Percentiles rank a stretch among this genome's conserved stretches.
Evolutionary conservation across 2,113 vertebrate genomes (phyloP).

Genomic region (Tetraodon nigroviridis): DNA sequence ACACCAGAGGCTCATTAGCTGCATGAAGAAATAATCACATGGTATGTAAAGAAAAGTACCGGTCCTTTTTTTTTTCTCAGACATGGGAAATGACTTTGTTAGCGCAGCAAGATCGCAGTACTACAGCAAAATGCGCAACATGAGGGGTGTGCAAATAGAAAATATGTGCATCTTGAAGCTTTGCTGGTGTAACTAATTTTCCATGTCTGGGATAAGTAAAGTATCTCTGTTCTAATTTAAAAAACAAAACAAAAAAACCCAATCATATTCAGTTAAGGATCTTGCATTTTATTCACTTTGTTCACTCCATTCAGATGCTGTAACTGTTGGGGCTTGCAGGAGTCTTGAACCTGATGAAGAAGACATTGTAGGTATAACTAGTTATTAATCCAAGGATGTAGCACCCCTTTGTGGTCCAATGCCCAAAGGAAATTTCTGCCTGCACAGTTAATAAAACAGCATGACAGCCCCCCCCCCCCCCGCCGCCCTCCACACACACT

Average conservation of each 20-base stretch:
- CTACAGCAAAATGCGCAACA: too few species aligned
- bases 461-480: slow-evolving; percentile 11
- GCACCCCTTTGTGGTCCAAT: slow-evolving; percentile 26
- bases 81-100: too few species aligned
- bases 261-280: neutral
- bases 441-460: slow-evolving; percentile 41
- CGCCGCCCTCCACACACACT: neutral
- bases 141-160: too few species aligned
- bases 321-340: slow-evolving; percentile 3
- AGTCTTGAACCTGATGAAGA: slow-evolving; percentile 36
- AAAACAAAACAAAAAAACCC: neutral
- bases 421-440: slow-evolving; percentile 19
- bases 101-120: too few species aligned
- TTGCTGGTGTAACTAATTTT: too few species aligned
- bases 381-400: slow-evolving; percentile 42
- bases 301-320: slow-evolving; percentile 23
- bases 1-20: too few species aligned
- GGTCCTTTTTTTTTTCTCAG: too few species aligned
- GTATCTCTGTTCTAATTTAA: too few species aligned
- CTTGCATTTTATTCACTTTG: neutral
- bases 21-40: neutral
- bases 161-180: too few species aligned
- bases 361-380: slow-evolving; percentile 37
- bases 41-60: neutral
- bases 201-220: too few species aligned